Conservation (phyloP, 2,888 invertebrate species). For the Geotrupes spiniger region DNA sequence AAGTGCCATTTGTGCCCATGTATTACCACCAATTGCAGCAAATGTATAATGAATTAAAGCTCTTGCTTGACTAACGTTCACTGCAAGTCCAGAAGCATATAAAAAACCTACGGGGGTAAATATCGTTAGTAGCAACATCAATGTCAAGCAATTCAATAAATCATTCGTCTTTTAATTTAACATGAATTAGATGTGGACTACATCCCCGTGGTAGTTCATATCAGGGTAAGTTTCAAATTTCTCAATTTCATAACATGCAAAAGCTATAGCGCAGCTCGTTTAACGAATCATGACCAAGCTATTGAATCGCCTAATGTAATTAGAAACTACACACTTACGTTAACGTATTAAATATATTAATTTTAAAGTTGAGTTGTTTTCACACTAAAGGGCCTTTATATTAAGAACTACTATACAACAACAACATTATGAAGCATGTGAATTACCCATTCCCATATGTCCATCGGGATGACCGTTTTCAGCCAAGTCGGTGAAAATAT, state of each 20-base stretch:
- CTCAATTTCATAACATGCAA: too few relatives aligned
- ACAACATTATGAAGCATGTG: slow-evolving; percentile 4
- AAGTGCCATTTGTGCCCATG: slow-evolving; percentile 94
- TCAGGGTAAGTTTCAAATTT: too few relatives aligned
- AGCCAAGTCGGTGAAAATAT: slow-evolving; percentile 56
- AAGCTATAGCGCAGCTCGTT: too few relatives aligned
- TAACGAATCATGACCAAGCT: too few relatives aligned
- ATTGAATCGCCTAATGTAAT: too few relatives aligned
- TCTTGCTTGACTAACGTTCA: slow-evolving; percentile 84
- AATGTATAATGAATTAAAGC: slow-evolving; percentile 91
- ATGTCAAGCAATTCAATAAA: neutral
- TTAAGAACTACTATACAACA: slow-evolving; percentile 3
- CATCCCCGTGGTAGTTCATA: too few relatives aligned
- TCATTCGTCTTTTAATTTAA: neutral
- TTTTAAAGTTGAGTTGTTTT: too few relatives aligned
- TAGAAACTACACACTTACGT: too few relatives aligned
- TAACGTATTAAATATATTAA: too few relatives aligned
- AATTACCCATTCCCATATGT: slow-evolving; percentile 69
- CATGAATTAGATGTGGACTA: too few relatives aligned
- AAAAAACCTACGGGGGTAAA: slow-evolving; percentile 76
- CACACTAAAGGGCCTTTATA: neutral
- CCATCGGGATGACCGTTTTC: slow-evolving; percentile 80
- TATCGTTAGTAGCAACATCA: too few relatives aligned
- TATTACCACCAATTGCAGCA: slow-evolving; percentile 87
- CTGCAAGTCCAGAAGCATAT: slow-evolving; percentile 80